Evolutionary conservation across 2,888 invertebrate species (phyloP).

Genomic region (Glyphotaelius pellucidus): DNA sequence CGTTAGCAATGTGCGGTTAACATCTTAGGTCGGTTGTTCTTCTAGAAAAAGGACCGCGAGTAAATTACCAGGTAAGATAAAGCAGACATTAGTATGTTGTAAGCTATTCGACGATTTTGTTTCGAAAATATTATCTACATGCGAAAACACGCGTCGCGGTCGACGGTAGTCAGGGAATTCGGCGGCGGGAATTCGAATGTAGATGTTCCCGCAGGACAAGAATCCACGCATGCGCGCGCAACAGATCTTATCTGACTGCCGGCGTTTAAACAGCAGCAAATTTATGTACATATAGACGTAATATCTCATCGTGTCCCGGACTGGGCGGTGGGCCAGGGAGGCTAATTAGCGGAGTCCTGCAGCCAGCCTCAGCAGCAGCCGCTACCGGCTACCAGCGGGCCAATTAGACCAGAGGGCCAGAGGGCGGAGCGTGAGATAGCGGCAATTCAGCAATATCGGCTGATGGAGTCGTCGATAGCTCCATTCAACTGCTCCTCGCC

Average conservation of each 20-base stretch:
- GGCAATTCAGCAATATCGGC: slow-evolving; percentile 3
- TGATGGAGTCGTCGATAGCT: slow-evolving; percentile 9
- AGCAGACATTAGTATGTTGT: slow-evolving; percentile 53
- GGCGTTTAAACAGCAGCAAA: slow-evolving; percentile 57
- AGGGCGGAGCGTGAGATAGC: slow-evolving; percentile 35
- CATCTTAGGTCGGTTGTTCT: slow-evolving; percentile 6
- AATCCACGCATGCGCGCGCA: slow-evolving; percentile 58
- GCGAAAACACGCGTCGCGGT: slow-evolving; percentile 62
- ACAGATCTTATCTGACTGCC: slow-evolving; percentile 56
- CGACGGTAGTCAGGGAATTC: slow-evolving; percentile 60
- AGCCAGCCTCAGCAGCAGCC: background rate
- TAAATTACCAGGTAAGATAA: slow-evolving; percentile 48
- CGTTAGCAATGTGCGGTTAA: background rate
- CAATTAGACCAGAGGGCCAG: slow-evolving; percentile 21
- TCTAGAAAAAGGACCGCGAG: slow-evolving; percentile 41
- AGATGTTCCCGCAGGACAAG: slow-evolving; percentile 54
- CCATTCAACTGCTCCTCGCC: slow-evolving; percentile 8
- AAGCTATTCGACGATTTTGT: slow-evolving; percentile 59
- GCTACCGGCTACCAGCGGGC: background rate
- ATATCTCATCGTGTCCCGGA: slow-evolving; percentile 57
- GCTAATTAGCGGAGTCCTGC: slow-evolving; percentile 30
- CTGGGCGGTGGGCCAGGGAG: slow-evolving; percentile 35
- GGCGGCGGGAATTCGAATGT: slow-evolving; percentile 60
- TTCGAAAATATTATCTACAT: slow-evolving; percentile 60
- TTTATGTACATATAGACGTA: slow-evolving; percentile 61